Conservation (phyloP, 2,888 invertebrate species). For the Argyresthia goedartella region DNA sequence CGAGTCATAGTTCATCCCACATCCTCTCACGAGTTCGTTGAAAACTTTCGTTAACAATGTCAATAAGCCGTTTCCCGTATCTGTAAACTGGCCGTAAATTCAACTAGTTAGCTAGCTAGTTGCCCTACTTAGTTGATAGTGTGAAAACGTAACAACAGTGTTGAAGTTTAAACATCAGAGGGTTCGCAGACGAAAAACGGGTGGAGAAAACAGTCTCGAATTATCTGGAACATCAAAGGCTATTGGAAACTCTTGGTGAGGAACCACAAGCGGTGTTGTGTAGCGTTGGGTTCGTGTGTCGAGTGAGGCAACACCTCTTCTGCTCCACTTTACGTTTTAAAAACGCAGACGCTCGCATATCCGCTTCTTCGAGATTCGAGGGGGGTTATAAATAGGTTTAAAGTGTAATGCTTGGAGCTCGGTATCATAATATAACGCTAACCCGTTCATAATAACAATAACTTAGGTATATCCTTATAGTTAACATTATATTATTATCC, state of each 20-base stretch:
- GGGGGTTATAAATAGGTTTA: constrained; percentile 6
- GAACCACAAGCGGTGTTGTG: background rate
- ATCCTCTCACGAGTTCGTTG: background rate
- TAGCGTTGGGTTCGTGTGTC: background rate
- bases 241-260: background rate
- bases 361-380: constrained; percentile 2
- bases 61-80: constrained; percentile 6
- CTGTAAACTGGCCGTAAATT: background rate
- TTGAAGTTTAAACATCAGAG: background rate
- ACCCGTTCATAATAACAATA: background rate
- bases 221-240: background rate
- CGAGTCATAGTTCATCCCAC: constrained; percentile 1
- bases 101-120: background rate
- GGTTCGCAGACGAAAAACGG: background rate
- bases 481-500: too few species aligned
- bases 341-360: constrained; percentile 1
- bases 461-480: too few species aligned
- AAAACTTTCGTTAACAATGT: constrained; percentile 5
- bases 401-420: background rate
- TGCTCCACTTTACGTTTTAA: constrained; percentile 4
- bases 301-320: background rate
- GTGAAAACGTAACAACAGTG: background rate
- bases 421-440: background rate
- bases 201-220: background rate
- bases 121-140: background rate